These are phyloP conservation scores for Mycalesis mineus DNA, from an alignment of 2,888 invertebrate genomes.

Conservation along the genomic window DNA sequence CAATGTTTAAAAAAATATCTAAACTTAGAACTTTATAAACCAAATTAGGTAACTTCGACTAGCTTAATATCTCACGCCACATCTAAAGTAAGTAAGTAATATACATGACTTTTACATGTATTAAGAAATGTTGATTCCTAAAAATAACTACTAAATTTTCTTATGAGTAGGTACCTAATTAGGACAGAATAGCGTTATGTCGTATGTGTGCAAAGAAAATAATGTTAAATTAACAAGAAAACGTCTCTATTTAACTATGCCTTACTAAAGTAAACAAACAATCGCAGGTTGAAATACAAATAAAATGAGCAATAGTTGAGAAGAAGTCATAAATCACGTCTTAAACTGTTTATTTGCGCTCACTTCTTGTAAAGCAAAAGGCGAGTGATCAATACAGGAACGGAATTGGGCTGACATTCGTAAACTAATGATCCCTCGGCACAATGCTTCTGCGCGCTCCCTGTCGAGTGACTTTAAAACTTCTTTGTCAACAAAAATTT, in stretches of 20 bases:
- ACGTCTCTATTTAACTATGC: not conserved
- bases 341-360: slow-evolving; percentile 62
- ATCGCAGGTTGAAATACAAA: slow-evolving; percentile 45
- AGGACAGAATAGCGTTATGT: too few species aligned
- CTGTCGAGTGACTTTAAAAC: slow-evolving; percentile 54
- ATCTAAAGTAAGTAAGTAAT: too few species aligned
- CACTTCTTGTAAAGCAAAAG: slow-evolving; percentile 60
- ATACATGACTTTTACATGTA: too few species aligned
- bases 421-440: slow-evolving; percentile 67
- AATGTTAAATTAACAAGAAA: not conserved
- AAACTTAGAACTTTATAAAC: too few species aligned
- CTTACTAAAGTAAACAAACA: slow-evolving; percentile 30
- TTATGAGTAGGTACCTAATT: too few species aligned
- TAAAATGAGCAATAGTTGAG: slow-evolving; percentile 34
- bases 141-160: too few species aligned
- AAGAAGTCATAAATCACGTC: slow-evolving; percentile 55
- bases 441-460: slow-evolving; percentile 57
- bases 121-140: too few species aligned
- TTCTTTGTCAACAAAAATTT: slow-evolving; percentile 63
- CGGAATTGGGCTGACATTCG: slow-evolving; percentile 59
- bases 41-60: too few species aligned
- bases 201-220: too few species aligned
- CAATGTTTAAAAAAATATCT: too few species aligned
- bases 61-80: too few species aligned
- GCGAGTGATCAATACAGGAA: slow-evolving; percentile 54